Evolutionary conservation across 2,888 invertebrate species (phyloP).

Genomic region (Agrochola macilenta): DNA sequence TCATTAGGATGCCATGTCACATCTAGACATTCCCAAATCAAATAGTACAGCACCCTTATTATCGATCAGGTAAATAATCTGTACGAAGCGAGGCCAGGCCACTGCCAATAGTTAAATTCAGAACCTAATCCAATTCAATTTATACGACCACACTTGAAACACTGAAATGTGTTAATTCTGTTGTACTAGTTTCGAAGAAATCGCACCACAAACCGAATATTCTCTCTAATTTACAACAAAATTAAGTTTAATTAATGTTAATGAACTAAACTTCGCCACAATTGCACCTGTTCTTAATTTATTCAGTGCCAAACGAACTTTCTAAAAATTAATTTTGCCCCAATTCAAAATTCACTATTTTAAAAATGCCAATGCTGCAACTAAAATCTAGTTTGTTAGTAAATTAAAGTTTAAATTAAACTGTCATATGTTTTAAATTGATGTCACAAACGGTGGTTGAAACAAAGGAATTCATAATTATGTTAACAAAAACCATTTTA

Average conservation of each 20-base stretch:
- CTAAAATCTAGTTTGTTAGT: constrained; percentile 27
- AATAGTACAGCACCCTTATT: neutral
- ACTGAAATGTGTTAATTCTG: constrained; percentile 15
- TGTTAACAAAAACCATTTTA: constrained; percentile 19
- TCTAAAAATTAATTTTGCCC: constrained; percentile 15
- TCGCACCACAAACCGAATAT: neutral
- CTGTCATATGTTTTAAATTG: constrained; percentile 18
- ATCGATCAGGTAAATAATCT: neutral
- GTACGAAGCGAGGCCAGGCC: neutral
- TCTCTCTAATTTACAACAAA: constrained; percentile 1
- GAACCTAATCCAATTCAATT: constrained; percentile 8
- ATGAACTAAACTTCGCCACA: constrained; percentile 14
- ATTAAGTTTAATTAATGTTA: constrained; percentile 1
- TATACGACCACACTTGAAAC: neutral
- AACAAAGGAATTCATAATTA: constrained; percentile 25
- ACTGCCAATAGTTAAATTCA: constrained; percentile 8
- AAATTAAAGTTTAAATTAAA: constrained; percentile 25
- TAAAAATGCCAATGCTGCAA: constrained; percentile 19
- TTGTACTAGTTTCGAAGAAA: neutral
- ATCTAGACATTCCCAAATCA: constrained; percentile 1
- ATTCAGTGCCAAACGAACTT: constrained; percentile 27
- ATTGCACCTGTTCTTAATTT: constrained; percentile 9
- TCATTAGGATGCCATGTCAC: neutral
- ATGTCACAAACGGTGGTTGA: constrained; percentile 4
- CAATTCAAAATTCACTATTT: constrained; percentile 15